Evolutionary conservation across 2,888 invertebrate genomes (phyloP).

Genomic region (Syrphus vitripennis): DNA sequence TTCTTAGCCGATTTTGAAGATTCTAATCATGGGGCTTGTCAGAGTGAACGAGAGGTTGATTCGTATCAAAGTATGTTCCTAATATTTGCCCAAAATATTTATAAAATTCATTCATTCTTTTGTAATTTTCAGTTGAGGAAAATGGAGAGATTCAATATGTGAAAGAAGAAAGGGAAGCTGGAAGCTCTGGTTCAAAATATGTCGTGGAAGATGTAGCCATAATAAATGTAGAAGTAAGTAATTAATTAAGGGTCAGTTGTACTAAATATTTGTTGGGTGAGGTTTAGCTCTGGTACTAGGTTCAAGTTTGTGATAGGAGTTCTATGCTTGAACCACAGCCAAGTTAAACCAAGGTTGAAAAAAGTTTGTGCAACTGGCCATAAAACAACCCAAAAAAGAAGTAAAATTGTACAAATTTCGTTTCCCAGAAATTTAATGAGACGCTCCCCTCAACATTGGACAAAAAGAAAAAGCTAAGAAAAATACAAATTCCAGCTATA

Average conservation of each 20-base stretch:
- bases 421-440: not conserved
- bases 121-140: slow-evolving; percentile 74
- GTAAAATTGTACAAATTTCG: not conserved
- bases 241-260: too few species aligned
- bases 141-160: slow-evolving; percentile 77
- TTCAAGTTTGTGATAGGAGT: too few species aligned
- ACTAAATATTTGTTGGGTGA: too few species aligned
- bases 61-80: slow-evolving; percentile 47
- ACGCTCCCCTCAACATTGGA: not conserved
- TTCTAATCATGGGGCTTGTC: not conserved
- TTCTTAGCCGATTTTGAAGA: slow-evolving; percentile 48
- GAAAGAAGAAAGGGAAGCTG: slow-evolving; percentile 74
- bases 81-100: not conserved
- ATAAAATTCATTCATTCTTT: not conserved
- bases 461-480: not conserved
- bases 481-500: not conserved
- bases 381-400: not conserved
- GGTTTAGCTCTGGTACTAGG: too few species aligned
- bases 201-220: not conserved
- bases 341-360: too few species aligned
- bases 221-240: not conserved
- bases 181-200: not conserved
- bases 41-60: not conserved
- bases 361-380: too few species aligned
- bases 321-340: too few species aligned